These are phyloP conservation scores for Pluvialis apricaria DNA, from an alignment of 2,113 vertebrate species.

Conservation along the genomic window DNA sequence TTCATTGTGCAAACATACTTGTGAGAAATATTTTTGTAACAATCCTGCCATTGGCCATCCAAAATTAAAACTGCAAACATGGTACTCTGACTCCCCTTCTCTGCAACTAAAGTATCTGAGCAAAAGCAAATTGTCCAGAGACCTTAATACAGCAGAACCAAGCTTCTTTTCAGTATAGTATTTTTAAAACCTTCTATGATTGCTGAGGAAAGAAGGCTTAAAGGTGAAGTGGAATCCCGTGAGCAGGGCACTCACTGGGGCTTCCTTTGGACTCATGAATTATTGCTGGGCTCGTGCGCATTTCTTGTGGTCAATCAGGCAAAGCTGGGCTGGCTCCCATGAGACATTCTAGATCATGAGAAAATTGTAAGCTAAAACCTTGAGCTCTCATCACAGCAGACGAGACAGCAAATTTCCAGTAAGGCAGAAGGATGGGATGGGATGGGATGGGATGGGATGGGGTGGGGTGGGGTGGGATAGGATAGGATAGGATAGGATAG, in stretches of 20 bases:
- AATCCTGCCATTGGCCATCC: not conserved
- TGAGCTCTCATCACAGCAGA: not conserved
- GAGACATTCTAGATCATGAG: not conserved
- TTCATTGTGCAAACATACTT: slow-evolving; percentile 18
- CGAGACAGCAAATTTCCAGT: not conserved
- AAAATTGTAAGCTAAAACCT: not conserved
- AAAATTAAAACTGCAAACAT: slow-evolving; percentile 26
- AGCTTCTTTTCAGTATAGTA: not conserved
- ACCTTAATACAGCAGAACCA: not conserved
- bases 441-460: not conserved
- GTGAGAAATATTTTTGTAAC: not conserved
- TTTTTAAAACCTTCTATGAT: not conserved
- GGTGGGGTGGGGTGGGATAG: not conserved
- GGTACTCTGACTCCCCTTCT: not conserved
- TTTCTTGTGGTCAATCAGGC: not conserved
- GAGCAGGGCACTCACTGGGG: not conserved
- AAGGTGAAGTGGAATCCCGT: not conserved
- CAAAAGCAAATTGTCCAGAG: not conserved
- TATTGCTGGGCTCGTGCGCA: not conserved
- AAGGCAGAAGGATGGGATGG: not conserved
- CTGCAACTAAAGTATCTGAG: not conserved
- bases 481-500: not conserved
- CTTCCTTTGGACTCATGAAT: not conserved
- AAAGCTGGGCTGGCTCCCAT: not conserved
- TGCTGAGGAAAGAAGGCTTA: not conserved